Conservation (phyloP, 2,888 invertebrate genomes). For the Harmothoe impar region DNA sequence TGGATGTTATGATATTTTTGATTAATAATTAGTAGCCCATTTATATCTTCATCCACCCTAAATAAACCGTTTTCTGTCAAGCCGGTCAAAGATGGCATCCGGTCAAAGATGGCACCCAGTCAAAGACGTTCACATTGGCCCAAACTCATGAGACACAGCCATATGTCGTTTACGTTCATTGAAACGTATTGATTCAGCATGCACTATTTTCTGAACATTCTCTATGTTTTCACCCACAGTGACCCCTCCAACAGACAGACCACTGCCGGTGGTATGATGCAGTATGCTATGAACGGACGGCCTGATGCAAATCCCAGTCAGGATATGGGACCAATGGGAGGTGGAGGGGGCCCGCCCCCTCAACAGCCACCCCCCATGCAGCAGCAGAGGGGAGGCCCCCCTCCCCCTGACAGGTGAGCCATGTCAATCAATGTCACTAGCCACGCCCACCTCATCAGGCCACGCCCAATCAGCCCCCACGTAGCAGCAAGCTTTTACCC, state of each 20-base stretch:
- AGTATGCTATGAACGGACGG: conserved; percentile 79
- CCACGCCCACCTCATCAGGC: neutral
- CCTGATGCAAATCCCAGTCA: conserved; percentile 61
- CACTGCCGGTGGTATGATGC: conserved; percentile 78
- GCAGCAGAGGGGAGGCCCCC: conserved; percentile 45
- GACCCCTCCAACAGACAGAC: conserved; percentile 65
- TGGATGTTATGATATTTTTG: no score
- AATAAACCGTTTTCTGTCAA: no score
- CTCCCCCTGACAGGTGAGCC: conserved; percentile 49
- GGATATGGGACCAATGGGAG: conserved; percentile 26
- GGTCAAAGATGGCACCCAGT: no score
- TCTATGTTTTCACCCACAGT: neutral
- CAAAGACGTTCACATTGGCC: no score
- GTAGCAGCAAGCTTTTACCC: neutral
- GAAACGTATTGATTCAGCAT: no score
- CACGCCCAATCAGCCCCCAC: neutral
- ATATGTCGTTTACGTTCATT: no score
- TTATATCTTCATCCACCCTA: no score
- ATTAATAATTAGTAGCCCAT: no score
- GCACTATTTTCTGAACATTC: no score
- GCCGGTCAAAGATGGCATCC: no score
- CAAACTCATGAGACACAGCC: no score
- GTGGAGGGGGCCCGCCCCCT: conserved; percentile 51
- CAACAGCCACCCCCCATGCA: neutral
- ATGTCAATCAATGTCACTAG: neutral